These are phyloP conservation scores for Digitonthophagus gazella DNA, from an alignment of 2,888 invertebrate species.

Conservation along the genomic window DNA sequence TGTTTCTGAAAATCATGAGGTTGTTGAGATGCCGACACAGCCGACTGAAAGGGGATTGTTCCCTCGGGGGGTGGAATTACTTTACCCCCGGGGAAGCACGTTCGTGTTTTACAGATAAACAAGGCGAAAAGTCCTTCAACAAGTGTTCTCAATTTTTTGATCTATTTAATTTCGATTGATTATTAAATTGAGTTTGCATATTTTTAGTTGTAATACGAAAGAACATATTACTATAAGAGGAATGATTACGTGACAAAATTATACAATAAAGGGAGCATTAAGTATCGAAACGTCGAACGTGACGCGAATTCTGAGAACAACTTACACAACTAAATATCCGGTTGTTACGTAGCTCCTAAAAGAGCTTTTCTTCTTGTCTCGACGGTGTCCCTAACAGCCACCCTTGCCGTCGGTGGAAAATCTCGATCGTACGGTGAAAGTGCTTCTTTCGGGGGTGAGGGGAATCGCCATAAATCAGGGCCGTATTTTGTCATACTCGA, in stretches of 20 bases:
- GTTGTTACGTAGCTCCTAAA: neutral
- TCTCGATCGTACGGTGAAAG: neutral
- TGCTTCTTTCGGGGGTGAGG: constrained; percentile 12
- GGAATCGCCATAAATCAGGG: constrained; percentile 40
- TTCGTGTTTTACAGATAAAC: neutral
- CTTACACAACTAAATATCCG: constrained; percentile 10
- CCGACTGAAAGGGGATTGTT: neutral
- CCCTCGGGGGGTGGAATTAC: neutral
- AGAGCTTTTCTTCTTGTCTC: neutral
- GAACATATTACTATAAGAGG: too few species aligned
- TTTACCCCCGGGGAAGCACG: neutral
- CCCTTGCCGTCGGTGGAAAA: neutral
- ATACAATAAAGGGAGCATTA: constrained; percentile 49
- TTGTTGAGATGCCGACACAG: neutral
- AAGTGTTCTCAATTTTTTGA: too few species aligned
- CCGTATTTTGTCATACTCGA: constrained; percentile 47
- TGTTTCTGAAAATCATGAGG: neutral
- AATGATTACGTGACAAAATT: constrained; percentile 52
- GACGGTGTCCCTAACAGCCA: neutral
- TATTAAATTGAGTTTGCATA: too few species aligned
- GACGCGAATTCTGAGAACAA: neutral
- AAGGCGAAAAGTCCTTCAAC: neutral
- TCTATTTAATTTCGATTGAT: neutral
- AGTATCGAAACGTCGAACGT: constrained; percentile 23
- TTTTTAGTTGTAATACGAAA: too few species aligned